Percentiles rank a stretch among this genome's conserved stretches.
Conservation (phyloP, 2,113 vertebrate species). For the Coptodon rendalli region DNA sequence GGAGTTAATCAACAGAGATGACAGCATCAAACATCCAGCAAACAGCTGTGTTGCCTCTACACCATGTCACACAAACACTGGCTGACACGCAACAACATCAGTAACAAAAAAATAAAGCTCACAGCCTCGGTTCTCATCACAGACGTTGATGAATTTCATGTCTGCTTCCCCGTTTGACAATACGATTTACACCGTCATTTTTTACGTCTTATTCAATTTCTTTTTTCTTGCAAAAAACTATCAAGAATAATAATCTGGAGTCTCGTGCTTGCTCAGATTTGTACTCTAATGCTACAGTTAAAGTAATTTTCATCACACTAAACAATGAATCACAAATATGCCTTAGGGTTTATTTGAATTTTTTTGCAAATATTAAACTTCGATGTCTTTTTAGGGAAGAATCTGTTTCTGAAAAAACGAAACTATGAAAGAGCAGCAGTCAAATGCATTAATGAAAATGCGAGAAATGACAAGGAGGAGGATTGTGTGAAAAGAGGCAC, state of each 20-base stretch:
- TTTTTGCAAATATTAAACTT: neutral
- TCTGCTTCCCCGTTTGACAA: neutral
- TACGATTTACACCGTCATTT: neutral
- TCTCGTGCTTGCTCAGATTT: neutral
- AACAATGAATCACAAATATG: neutral
- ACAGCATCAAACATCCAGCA: constrained; percentile 15
- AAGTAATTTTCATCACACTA: neutral
- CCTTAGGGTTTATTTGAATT: neutral
- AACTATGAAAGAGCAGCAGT: neutral
- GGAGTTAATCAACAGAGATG: constrained; percentile 4
- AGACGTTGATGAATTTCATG: neutral
- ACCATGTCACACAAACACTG: neutral
- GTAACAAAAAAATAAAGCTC: neutral
- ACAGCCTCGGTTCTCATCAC: neutral
- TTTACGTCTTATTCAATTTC: neutral
- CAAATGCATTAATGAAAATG: neutral
- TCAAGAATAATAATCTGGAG: neutral
- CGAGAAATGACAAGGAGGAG: neutral
- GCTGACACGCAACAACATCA: neutral
- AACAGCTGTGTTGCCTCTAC: constrained; percentile 25
- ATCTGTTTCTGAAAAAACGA: neutral
- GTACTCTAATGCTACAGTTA: neutral
- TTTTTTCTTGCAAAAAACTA: neutral
- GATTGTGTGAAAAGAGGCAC: neutral
- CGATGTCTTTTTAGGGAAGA: neutral